These are phyloP conservation scores for Pelodytes ibericus DNA, from an alignment of 2,797 vertebrate genomes.

Conservation along the genomic window DNA sequence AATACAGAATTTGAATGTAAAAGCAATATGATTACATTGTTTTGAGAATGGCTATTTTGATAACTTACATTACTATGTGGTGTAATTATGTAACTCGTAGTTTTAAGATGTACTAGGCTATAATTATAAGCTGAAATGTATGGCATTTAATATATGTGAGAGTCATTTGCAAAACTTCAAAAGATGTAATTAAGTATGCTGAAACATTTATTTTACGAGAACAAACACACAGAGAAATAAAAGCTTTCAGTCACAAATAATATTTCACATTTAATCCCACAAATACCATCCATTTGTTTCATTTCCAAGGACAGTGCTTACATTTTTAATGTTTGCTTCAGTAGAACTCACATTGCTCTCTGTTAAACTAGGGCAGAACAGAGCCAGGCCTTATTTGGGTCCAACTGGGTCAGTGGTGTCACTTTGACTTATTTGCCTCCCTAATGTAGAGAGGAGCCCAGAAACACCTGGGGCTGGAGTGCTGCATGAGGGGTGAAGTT, in stretches of 20 bases:
- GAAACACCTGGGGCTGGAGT: too few species aligned
- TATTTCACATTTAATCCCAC: too few species aligned
- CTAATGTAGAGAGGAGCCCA: too few species aligned
- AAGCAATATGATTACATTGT: slow-evolving; percentile 1
- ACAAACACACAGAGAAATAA: background rate
- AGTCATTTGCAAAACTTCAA: slow-evolving; percentile 15
- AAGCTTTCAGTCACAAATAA: background rate
- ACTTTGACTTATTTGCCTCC: too few species aligned
- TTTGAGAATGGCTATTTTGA: background rate
- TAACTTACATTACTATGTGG: slow-evolving; percentile 1
- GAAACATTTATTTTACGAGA: slow-evolving; percentile 23
- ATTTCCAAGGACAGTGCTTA: too few species aligned
- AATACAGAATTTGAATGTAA: background rate
- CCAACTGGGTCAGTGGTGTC: too few species aligned
- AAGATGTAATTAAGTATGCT: background rate
- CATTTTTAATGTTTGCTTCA: too few species aligned
- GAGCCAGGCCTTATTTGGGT: too few species aligned
- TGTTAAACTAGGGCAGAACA: too few species aligned
- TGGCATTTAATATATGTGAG: slow-evolving; percentile 7
- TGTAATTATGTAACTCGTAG: slow-evolving; percentile 13
- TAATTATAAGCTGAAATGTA: slow-evolving; percentile 28
- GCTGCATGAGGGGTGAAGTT: too few species aligned
- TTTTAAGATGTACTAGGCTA: slow-evolving; percentile 8
- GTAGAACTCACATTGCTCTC: too few species aligned
- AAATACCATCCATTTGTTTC: too few species aligned